Conservation (phyloP, 2,888 invertebrate genomes). For the Galeopsomyia nigrocyanea region DNA sequence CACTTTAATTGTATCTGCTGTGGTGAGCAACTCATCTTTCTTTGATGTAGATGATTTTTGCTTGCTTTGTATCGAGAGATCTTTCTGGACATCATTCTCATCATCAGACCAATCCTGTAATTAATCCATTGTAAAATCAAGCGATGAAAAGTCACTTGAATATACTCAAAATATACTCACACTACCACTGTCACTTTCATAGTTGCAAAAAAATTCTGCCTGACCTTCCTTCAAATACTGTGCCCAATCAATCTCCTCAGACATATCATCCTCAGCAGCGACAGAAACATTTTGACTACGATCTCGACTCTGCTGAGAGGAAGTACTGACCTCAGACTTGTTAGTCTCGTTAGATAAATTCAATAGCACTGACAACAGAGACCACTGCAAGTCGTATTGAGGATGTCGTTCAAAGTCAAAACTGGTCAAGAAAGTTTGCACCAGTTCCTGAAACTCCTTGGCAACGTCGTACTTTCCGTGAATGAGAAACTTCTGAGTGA, state of each 20-base stretch:
- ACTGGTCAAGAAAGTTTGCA: conserved; percentile 60
- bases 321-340: conserved; percentile 57
- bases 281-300: conserved; percentile 50
- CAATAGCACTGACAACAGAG: conserved; percentile 69
- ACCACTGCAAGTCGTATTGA: conserved; percentile 70
- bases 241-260: conserved; percentile 70
- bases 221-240: conserved; percentile 70
- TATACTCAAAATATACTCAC: conserved; percentile 32
- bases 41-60: conserved; percentile 17
- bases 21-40: conserved; percentile 53
- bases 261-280: conserved; percentile 57
- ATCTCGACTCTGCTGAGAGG: conserved; percentile 53
- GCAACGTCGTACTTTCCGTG: conserved; percentile 70
- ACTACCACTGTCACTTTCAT: conserved; percentile 62
- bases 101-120: conserved; percentile 64
- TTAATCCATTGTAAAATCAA: not conserved
- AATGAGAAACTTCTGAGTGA: conserved; percentile 68
- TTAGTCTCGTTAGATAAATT: conserved; percentile 65
- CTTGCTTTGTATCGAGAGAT: conserved; percentile 20
- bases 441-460: conserved; percentile 65
- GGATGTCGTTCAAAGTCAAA: conserved; percentile 65
- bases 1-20: conserved; percentile 19
- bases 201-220: conserved; percentile 63
- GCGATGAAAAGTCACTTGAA: not conserved
- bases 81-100: conserved; percentile 47